Percentiles rank a stretch among this genome's conserved stretches.
These are phyloP conservation scores for Ormia ochracea DNA, from an alignment of 2,888 invertebrate genomes.

Conservation along the genomic window DNA sequence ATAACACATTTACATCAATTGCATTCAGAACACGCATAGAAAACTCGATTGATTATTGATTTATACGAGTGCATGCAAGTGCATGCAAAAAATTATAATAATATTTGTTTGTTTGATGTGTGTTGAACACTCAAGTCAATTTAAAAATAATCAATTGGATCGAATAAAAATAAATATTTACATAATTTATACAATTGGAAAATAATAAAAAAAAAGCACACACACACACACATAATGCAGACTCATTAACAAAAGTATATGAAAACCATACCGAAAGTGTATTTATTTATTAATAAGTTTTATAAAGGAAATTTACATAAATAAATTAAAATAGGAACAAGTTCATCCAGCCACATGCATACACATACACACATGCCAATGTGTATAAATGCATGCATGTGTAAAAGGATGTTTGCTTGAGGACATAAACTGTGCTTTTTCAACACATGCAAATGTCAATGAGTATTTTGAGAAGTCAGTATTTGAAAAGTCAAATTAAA, in stretches of 20 bases:
- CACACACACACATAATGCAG: neutral
- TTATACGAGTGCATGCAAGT: constrained; percentile 15
- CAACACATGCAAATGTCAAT: no score
- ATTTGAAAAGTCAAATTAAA: no score
- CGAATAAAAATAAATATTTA: constrained; percentile 48
- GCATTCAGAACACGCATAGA: constrained; percentile 43
- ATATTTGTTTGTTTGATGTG: constrained; percentile 22
- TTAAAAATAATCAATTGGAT: constrained; percentile 58
- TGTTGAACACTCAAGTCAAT: constrained; percentile 49
- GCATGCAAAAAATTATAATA: neutral
- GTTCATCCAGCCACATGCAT: no score
- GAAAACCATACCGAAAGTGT: neutral
- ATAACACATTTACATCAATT: constrained; percentile 13
- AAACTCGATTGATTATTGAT: constrained; percentile 46
- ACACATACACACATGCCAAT: no score
- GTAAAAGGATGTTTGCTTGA: no score
- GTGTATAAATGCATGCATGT: no score
- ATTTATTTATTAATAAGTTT: constrained; percentile 47
- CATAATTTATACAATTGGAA: constrained; percentile 52
- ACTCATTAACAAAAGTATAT: neutral
- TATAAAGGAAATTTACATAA: constrained; percentile 55
- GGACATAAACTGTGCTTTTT: no score
- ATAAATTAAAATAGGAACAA: constrained; percentile 48
- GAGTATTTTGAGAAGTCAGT: no score
- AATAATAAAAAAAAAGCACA: neutral